Evolutionary conservation across 2,113 vertebrate species (phyloP).

Genomic region (Narcine bancroftii): DNA sequence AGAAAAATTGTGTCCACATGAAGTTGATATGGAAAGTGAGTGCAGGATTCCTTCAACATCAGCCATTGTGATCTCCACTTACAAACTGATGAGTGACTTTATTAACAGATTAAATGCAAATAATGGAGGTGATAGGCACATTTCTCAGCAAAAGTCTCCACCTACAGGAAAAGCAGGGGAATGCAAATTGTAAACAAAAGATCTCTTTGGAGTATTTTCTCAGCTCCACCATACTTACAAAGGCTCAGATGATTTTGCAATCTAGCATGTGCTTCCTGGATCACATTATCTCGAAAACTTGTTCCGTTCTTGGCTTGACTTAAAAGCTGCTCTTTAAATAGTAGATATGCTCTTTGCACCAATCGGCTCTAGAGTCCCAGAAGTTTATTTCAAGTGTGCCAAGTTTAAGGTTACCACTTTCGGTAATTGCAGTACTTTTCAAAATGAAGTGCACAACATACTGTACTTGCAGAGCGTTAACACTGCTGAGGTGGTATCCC

Average conservation of each 20-base stretch:
- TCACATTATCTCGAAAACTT: neutral
- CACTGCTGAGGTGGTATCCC: slow-evolving; percentile 41
- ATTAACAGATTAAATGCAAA: neutral
- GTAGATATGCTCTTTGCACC: neutral
- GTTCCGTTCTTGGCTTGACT: neutral
- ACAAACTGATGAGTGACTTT: neutral
- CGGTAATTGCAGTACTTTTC: slow-evolving; percentile 59
- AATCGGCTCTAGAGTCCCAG: neutral
- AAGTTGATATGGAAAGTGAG: neutral
- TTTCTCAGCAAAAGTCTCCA: neutral
- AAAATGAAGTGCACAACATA: slow-evolving; percentile 45
- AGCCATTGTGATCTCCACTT: neutral
- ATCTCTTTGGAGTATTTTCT: neutral
- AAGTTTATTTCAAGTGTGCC: slow-evolving; percentile 29
- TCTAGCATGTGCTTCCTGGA: neutral
- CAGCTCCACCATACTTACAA: neutral
- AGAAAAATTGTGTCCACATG: neutral
- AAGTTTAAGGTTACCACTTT: slow-evolving; percentile 47
- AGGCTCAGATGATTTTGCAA: neutral
- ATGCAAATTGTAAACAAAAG: neutral
- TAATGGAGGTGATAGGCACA: neutral
- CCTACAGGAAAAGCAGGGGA: neutral
- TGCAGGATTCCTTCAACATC: neutral
- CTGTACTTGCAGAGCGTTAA: slow-evolving; percentile 43
- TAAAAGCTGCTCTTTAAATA: neutral